Evolutionary conservation across 2,888 invertebrate species (phyloP).

Genomic region (Cancer borealis): DNA sequence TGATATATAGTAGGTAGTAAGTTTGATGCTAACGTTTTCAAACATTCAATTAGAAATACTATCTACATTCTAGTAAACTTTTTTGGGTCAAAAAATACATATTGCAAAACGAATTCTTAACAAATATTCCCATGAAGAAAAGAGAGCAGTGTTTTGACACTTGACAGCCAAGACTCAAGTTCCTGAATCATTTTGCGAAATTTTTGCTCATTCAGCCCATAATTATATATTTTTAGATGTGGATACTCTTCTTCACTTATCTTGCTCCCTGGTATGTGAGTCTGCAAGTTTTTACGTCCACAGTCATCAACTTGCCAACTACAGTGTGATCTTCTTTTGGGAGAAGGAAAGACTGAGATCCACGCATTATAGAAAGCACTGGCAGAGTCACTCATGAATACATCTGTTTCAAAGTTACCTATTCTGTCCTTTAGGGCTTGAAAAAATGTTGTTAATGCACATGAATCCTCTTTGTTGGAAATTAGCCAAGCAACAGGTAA

Average conservation of each 20-base stretch:
- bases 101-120: background rate
- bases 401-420: slow-evolving; percentile 45
- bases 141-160: slow-evolving; percentile 31
- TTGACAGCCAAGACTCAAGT: slow-evolving; percentile 45
- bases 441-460: slow-evolving; percentile 49
- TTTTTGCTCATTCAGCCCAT: slow-evolving; percentile 48
- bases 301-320: slow-evolving; percentile 33
- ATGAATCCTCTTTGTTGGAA: slow-evolving; percentile 47
- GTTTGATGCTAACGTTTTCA: too few species aligned
- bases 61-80: background rate
- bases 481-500: slow-evolving; percentile 46
- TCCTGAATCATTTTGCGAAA: slow-evolving; percentile 48
- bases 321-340: slow-evolving; percentile 30
- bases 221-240: slow-evolving; percentile 34
- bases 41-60: too few species aligned
- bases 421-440: slow-evolving; percentile 46
- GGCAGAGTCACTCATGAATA: slow-evolving; percentile 48
- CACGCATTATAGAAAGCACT: slow-evolving; percentile 50
- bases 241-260: background rate
- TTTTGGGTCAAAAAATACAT: background rate
- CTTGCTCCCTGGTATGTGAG: slow-evolving; percentile 11
- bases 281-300: slow-evolving; percentile 44
- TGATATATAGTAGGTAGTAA: too few species aligned
- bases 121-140: slow-evolving; percentile 47
- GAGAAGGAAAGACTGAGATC: slow-evolving; percentile 39